Percentiles rank a stretch among this genome's conserved stretches.
Conservation (phyloP, 35 echinoderm and acorn worm species). For the Ptychodera flava region DNA sequence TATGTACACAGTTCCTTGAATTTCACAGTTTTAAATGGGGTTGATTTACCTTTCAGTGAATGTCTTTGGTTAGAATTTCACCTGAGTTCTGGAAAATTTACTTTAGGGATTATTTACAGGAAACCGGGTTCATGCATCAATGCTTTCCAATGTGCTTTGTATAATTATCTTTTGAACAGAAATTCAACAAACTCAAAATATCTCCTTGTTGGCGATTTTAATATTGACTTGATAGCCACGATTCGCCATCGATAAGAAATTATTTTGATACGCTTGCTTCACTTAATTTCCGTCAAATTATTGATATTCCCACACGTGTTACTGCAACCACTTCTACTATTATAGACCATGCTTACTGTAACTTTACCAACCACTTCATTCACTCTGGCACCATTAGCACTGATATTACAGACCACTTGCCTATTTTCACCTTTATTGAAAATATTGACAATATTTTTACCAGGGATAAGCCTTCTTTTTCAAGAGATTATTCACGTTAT, state of each 20-base stretch:
- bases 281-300: background rate
- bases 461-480: background rate
- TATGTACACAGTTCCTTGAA: too few relatives aligned
- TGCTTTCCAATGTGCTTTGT: too few relatives aligned
- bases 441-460: background rate
- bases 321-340: background rate
- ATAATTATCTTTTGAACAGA: too few relatives aligned
- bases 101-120: too few relatives aligned
- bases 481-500: background rate
- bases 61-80: too few relatives aligned
- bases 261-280: background rate
- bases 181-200: background rate
- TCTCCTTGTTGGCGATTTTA: background rate
- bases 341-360: background rate
- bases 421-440: slow-evolving; percentile 4
- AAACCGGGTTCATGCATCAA: too few relatives aligned
- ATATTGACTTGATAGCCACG: background rate
- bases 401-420: slow-evolving; percentile 8
- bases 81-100: too few relatives aligned
- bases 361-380: background rate
- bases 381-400: background rate
- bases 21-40: too few relatives aligned
- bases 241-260: background rate
- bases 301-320: background rate
- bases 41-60: too few relatives aligned